These are phyloP conservation scores for Synanthedon tipuliformis DNA, from an alignment of 2,888 invertebrate species.

Conservation along the genomic window DNA sequence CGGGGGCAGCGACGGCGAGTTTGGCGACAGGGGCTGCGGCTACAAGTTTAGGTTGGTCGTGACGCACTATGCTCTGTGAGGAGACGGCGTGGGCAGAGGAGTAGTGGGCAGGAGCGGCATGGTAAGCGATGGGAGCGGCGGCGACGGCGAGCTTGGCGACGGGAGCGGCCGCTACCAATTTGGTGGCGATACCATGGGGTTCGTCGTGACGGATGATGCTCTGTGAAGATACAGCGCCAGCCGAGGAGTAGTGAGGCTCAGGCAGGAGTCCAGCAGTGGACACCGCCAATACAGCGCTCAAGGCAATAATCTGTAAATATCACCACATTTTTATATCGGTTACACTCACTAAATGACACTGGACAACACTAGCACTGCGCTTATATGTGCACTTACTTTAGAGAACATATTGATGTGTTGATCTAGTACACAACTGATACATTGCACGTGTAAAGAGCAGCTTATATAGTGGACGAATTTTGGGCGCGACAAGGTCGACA, in stretches of 20 bases:
- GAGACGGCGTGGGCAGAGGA: conserved; percentile 22
- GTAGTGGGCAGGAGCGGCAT: conserved; percentile 19
- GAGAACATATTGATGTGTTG: conserved; percentile 12
- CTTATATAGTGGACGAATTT: conserved; percentile 13
- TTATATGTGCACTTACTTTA: conserved; percentile 11
- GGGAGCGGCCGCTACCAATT: conserved; percentile 17
- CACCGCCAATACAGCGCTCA: conserved; percentile 19
- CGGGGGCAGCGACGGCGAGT: conserved; percentile 18
- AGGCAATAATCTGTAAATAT: conserved; percentile 10
- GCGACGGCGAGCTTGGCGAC: conserved; percentile 11
- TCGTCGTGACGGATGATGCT: conserved; percentile 37
- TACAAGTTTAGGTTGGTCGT: conserved; percentile 28
- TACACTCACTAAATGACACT: background rate
- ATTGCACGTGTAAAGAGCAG: conserved; percentile 5
- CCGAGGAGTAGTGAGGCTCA: conserved; percentile 15
- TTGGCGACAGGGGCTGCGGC: conserved; percentile 20
- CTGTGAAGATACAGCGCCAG: conserved; percentile 36
- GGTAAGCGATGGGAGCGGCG: conserved; percentile 11
- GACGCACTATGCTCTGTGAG: conserved; percentile 46
- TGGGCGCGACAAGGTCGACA: conserved; percentile 12
- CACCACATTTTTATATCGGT: background rate
- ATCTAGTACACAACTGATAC: conserved; percentile 9
- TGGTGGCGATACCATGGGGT: conserved; percentile 14
- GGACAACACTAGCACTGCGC: background rate
- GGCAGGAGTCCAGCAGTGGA: conserved; percentile 15